Conservation (phyloP, 2,888 invertebrate genomes). For the Lymantria dispar region DNA sequence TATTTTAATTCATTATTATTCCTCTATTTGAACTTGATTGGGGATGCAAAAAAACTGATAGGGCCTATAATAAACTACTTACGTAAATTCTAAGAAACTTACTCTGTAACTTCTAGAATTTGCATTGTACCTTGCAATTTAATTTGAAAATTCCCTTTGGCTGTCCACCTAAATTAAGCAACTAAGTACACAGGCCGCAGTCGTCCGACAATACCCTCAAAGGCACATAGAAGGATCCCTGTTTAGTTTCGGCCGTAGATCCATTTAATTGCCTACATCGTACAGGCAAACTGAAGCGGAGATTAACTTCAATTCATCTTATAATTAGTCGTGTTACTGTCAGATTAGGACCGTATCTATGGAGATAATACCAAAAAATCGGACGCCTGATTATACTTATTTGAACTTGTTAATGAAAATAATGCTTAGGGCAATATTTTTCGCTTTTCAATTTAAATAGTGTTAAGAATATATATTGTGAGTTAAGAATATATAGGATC, state of each 20-base stretch:
- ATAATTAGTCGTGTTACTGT: constrained; percentile 38
- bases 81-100: not conserved
- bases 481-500: too few relatives aligned
- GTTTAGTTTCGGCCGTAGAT: constrained; percentile 35
- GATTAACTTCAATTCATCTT: constrained; percentile 47
- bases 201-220: constrained; percentile 21
- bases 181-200: constrained; percentile 24
- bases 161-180: constrained; percentile 33
- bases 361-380: constrained; percentile 10
- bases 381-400: constrained; percentile 5
- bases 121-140: constrained; percentile 15
- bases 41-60: too few relatives aligned
- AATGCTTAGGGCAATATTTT: too few relatives aligned
- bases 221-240: constrained; percentile 20
- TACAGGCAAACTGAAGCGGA: constrained; percentile 12
- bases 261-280: constrained; percentile 36
- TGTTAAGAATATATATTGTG: too few relatives aligned
- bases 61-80: too few relatives aligned
- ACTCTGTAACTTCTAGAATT: not conserved
- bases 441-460: too few relatives aligned
- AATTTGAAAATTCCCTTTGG: constrained; percentile 23
- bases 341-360: constrained; percentile 22
- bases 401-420: not conserved
- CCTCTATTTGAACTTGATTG: too few relatives aligned
- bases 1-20: too few relatives aligned